A percentile compares a stretch with the other conserved stretches of the same genome.
Conservation (phyloP, 2,797 vertebrate genomes). For the Thamnophis elegans region DNA sequence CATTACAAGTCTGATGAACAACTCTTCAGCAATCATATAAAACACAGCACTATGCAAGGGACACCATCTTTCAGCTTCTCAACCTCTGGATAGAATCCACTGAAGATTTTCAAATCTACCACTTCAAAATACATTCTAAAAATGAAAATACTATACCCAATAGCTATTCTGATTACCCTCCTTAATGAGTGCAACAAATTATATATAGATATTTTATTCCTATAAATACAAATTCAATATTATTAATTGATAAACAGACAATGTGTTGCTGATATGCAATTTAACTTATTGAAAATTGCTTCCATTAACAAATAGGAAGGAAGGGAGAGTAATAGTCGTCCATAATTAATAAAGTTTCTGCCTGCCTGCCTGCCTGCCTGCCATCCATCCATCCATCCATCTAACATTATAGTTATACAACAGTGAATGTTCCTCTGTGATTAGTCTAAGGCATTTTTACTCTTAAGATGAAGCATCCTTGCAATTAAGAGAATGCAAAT, state of each 20-base stretch:
- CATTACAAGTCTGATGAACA: neutral
- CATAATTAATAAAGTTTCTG: neutral
- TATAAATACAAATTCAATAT: slow-evolving; percentile 27
- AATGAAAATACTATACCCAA: neutral
- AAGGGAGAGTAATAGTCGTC: slow-evolving; percentile 1
- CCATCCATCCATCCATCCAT: too few relatives aligned
- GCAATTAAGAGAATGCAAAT: neutral
- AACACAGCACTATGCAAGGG: neutral
- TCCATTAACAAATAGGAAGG: slow-evolving; percentile 23
- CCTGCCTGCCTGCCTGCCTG: neutral
- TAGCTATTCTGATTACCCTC: slow-evolving; percentile 15
- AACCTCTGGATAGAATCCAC: slow-evolving; percentile 19
- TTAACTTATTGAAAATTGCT: slow-evolving; percentile 9
- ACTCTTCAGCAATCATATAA: neutral
- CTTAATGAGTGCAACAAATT: slow-evolving; percentile 10
- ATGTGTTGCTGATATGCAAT: slow-evolving; percentile 28
- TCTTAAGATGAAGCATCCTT: slow-evolving; percentile 1
- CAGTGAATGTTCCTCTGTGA: neutral
- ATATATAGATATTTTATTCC: slow-evolving; percentile 12
- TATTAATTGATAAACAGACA: slow-evolving; percentile 19
- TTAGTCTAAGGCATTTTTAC: slow-evolving; percentile 13
- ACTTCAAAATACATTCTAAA: neutral
- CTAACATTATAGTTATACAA: neutral
- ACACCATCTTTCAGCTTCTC: neutral
- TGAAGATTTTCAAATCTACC: slow-evolving; percentile 18